phyloP scores from a whole-genome alignment of 2,888 invertebrate species.

The Philereme transversata region DNA sequence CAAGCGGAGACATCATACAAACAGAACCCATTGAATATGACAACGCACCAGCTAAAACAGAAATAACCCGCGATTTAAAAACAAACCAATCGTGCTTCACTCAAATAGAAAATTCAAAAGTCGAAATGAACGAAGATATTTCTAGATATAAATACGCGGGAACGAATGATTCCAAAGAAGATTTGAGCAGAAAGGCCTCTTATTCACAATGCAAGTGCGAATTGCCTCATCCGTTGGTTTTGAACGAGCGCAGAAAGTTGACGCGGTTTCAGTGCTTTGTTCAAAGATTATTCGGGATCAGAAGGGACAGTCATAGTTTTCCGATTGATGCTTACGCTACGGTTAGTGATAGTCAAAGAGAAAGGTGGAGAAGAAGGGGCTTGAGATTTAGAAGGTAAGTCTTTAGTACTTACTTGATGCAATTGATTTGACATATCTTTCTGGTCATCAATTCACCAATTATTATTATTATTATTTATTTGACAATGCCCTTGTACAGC shows the following conservation, averaged over 20 bases:
- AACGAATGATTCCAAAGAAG: constrained; percentile 6
- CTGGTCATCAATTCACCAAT: neutral
- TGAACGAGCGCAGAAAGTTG: constrained; percentile 52
- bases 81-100: constrained; percentile 50
- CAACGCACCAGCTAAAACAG: constrained; percentile 47
- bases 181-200: constrained; percentile 1
- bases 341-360: constrained; percentile 61
- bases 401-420: neutral
- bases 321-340: constrained; percentile 54
- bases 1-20: neutral
- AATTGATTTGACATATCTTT: neutral
- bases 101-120: constrained; percentile 41
- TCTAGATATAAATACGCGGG: constrained; percentile 21
- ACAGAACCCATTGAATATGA: constrained; percentile 27
- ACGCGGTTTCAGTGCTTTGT: constrained; percentile 70
- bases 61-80: constrained; percentile 47
- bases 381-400: constrained; percentile 56
- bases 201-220: neutral
- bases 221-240: constrained; percentile 29
- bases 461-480: too few species aligned
- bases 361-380: constrained; percentile 49
- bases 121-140: neutral
- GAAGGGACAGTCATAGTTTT: constrained; percentile 42
- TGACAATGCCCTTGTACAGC: too few species aligned
- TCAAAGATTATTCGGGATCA: constrained; percentile 64